Conservation (phyloP, 2,113 vertebrate genomes). For the Stictonetta naevosa region DNA sequence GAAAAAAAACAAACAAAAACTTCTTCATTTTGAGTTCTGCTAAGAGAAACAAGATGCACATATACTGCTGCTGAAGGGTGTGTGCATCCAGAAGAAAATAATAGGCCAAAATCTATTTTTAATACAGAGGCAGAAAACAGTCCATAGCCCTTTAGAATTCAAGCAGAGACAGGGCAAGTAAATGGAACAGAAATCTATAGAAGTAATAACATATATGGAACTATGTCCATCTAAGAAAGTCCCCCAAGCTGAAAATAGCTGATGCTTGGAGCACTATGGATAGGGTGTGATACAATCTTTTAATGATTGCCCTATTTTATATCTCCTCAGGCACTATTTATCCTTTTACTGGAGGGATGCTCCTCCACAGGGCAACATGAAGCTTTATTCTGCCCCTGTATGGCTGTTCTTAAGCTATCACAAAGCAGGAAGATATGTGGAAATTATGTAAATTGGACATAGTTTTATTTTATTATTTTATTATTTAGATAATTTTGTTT, state of each 20-base stretch:
- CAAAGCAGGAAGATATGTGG: not conserved
- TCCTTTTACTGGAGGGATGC: not conserved
- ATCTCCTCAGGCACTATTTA: not conserved
- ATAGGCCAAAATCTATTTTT: conserved; percentile 29
- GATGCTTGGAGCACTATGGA: not conserved
- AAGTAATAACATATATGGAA: not conserved
- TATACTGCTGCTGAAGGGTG: not conserved
- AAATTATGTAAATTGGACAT: not conserved
- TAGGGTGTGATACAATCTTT: fast-evolving
- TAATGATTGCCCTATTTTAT: not conserved
- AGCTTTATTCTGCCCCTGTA: fast-evolving
- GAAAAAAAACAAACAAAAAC: not conserved
- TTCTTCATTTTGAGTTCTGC: not conserved
- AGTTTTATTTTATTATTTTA: not conserved
- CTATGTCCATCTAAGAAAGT: not conserved
- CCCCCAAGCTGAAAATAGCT: not conserved
- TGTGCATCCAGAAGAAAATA: conserved; percentile 10
- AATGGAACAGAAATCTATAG: conserved; percentile 2
- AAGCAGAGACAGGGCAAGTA: not conserved
- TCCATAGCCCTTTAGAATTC: conserved; percentile 5
- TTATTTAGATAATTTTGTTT: not conserved
- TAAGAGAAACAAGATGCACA: not conserved
- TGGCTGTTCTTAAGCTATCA: not conserved
- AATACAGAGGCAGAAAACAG: not conserved
- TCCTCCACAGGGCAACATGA: not conserved